These are phyloP conservation scores for Halcyon malimbica DNA, from an alignment of 2,113 vertebrate species.

Conservation along the genomic window DNA sequence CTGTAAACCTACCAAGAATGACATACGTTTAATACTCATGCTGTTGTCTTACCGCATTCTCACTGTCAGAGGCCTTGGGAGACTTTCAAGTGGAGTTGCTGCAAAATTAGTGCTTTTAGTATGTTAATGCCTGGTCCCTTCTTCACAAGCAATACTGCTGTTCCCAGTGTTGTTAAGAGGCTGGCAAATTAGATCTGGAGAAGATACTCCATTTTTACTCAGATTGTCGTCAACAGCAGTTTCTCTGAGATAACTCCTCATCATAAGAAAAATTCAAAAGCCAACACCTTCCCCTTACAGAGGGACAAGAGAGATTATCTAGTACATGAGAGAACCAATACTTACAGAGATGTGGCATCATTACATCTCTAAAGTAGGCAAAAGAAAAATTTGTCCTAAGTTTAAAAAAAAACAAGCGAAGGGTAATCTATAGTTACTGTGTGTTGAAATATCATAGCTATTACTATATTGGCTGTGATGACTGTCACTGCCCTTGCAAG, in stretches of 20 bases:
- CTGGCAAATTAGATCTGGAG: neutral
- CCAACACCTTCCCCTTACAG: neutral
- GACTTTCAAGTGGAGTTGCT: neutral
- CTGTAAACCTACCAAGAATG: neutral
- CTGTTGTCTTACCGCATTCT: neutral
- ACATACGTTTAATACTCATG: neutral
- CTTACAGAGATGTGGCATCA: neutral
- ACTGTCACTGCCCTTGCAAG: neutral
- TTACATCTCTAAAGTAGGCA: neutral
- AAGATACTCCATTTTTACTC: neutral
- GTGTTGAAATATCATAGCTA: neutral
- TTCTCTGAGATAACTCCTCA: neutral
- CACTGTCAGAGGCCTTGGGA: neutral
- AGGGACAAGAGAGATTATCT: neutral
- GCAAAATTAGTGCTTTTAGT: neutral
- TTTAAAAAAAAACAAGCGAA: neutral
- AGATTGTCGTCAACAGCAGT: neutral
- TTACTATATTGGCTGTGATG: neutral
- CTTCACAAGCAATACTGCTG: neutral
- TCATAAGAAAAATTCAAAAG: neutral
- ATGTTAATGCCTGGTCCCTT: neutral
- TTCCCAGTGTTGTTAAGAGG: neutral
- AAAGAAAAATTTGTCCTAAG: neutral
- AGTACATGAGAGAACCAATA: neutral
- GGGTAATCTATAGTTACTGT: neutral